A percentile compares a stretch with the other conserved stretches of the same genome.
phyloP scores from a whole-genome alignment of 2,888 invertebrate species.

The Mesorhabditis sp. region DNA sequence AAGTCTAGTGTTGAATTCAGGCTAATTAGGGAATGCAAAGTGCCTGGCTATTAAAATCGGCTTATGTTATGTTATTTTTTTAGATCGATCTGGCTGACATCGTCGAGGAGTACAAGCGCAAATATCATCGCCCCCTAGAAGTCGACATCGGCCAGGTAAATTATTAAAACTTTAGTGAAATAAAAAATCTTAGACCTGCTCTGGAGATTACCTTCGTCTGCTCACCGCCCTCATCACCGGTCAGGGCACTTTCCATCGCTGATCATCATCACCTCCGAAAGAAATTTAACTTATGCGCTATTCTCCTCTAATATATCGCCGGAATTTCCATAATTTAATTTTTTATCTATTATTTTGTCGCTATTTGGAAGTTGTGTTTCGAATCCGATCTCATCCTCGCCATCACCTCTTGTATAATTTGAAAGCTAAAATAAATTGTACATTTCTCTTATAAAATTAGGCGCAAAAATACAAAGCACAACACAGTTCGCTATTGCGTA shows the following conservation, averaged over 20 bases:
- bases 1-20: neutral
- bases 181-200: constrained; percentile 29
- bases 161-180: neutral
- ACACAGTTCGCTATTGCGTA: no score
- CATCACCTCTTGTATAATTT: no score
- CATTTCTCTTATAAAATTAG: no score
- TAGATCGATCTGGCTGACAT: constrained; percentile 56
- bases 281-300: neutral
- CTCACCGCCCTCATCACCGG: constrained; percentile 29
- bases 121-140: constrained; percentile 48
- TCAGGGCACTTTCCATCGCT: constrained; percentile 16
- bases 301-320: constrained; percentile 7
- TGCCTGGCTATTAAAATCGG: neutral
- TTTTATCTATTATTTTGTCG: neutral
- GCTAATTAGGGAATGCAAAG: neutral
- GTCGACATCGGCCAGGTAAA: constrained; percentile 40
- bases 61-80: constrained; percentile 10
- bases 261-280: neutral
- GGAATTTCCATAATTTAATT: constrained; percentile 10
- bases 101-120: constrained; percentile 51
- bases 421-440: no score
- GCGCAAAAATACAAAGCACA: no score
- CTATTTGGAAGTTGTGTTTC: neutral
- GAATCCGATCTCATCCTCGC: no score
- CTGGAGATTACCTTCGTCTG: constrained; percentile 54